Evolutionary conservation across 2,113 vertebrate genomes (phyloP).

Genomic region (Alethe castanea): DNA sequence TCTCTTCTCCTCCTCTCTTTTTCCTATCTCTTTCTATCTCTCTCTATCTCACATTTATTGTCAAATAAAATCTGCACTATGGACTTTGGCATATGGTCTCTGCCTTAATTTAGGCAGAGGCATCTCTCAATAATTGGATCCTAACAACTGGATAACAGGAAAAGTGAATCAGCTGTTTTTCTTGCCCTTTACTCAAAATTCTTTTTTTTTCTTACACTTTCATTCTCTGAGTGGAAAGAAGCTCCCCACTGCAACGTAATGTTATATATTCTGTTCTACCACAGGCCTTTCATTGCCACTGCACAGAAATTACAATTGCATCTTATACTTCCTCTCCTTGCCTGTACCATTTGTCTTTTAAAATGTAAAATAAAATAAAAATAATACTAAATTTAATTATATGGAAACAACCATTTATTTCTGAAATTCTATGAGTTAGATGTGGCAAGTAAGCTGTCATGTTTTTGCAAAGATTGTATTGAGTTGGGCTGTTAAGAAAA

Average conservation of each 20-base stretch:
- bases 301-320: background rate
- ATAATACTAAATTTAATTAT: background rate
- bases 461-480: background rate
- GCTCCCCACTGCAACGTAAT: background rate
- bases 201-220: background rate
- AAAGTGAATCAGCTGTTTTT: background rate
- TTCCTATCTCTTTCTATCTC: background rate
- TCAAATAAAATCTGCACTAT: background rate
- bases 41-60: background rate
- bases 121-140: background rate
- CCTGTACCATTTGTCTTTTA: background rate
- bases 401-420: background rate
- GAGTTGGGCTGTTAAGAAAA: background rate
- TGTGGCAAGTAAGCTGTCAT: background rate
- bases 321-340: background rate
- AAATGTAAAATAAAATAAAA: background rate
- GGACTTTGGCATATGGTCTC: background rate
- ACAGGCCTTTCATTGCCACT: background rate
- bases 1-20: background rate
- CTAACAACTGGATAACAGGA: background rate
- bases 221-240: background rate
- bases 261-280: background rate
- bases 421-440: background rate
- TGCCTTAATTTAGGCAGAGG: background rate
- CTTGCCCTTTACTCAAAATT: background rate